phyloP scores from a whole-genome alignment of 2,113 vertebrate genomes.

The Macquaria australasica region DNA sequence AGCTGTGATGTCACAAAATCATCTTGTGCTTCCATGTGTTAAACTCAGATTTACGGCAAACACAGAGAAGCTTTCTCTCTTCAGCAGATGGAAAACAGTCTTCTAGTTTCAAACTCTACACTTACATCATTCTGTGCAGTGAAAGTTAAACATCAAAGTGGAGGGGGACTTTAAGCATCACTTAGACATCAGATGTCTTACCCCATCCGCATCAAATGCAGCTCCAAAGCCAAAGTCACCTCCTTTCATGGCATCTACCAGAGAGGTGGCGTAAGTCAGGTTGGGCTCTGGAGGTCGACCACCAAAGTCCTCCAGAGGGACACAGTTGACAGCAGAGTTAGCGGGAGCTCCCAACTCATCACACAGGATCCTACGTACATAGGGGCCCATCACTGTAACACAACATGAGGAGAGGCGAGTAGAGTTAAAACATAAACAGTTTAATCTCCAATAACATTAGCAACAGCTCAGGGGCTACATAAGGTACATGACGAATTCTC shows the following conservation, averaged over 20 bases:
- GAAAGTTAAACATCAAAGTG: neutral
- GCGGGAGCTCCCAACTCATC: conserved; percentile 97
- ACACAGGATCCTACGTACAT: conserved; percentile 95
- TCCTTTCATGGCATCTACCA: conserved; percentile 97
- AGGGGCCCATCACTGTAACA: conserved; percentile 95
- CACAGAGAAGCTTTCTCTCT: no score
- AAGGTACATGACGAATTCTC: neutral
- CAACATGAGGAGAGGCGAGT: neutral
- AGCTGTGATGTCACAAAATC: no score
- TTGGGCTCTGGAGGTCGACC: conserved; percentile 96
- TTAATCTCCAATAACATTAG: neutral
- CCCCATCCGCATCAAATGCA: conserved; percentile 98
- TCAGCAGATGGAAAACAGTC: no score
- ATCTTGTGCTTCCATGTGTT: no score
- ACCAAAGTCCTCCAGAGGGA: conserved; percentile 97
- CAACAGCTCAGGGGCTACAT: neutral
- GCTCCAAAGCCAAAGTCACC: conserved; percentile 98
- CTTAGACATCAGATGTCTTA: conserved; percentile 71
- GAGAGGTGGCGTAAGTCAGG: conserved; percentile 91
- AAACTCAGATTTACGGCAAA: no score
- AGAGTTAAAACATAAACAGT: neutral
- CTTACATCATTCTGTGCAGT: neutral
- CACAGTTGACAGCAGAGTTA: conserved; percentile 97
- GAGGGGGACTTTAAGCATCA: no score
- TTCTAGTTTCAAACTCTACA: neutral